phyloP scores from a whole-genome alignment of 2,113 vertebrate species.

The Sylvilagus bachmani region DNA sequence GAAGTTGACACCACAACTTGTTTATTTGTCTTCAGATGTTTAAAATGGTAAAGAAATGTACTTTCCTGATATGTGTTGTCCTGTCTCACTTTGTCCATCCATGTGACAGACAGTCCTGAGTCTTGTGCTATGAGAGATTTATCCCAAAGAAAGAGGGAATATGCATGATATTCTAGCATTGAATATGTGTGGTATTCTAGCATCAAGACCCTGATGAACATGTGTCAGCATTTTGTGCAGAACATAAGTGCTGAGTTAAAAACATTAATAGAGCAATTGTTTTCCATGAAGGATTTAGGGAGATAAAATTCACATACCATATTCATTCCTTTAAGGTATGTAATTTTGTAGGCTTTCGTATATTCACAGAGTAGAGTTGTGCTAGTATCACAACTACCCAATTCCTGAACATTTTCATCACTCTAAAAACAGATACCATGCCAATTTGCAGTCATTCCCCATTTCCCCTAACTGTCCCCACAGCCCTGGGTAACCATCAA shows the following conservation, averaged over 20 bases:
- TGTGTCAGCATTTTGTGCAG: neutral
- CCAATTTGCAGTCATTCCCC: neutral
- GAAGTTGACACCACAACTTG: neutral
- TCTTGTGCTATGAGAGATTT: neutral
- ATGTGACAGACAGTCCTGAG: neutral
- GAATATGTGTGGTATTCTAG: neutral
- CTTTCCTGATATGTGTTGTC: neutral
- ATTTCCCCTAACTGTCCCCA: neutral
- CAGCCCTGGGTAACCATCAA: neutral
- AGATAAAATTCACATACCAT: conserved; percentile 23
- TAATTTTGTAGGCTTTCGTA: neutral
- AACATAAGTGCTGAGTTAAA: neutral
- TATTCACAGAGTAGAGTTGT: neutral
- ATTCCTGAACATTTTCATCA: conserved; percentile 30
- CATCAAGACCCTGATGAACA: neutral
- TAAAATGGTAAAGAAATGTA: neutral
- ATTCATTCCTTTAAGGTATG: neutral
- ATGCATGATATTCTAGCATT: neutral
- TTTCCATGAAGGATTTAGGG: neutral
- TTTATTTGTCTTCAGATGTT: conserved; percentile 8
- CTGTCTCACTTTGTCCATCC: neutral
- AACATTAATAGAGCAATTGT: neutral
- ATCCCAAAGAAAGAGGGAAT: neutral
- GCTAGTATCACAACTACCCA: neutral
- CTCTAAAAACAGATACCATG: neutral